A percentile compares a stretch with the other conserved stretches of the same genome.
phyloP scores from a whole-genome alignment of 2,888 invertebrate genomes.

The Phortica okadai region DNA sequence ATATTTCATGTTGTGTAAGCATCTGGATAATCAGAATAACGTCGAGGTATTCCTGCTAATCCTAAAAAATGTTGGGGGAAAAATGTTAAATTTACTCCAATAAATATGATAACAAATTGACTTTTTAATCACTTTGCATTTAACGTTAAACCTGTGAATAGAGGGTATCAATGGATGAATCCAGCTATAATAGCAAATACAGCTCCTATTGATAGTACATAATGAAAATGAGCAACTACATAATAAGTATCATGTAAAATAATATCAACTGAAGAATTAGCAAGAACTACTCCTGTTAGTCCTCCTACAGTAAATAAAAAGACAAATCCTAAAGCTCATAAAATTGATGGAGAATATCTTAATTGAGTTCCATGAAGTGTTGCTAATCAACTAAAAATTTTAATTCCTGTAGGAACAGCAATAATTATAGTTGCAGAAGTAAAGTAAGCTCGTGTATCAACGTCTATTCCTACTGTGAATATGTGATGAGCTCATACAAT shows the following conservation, averaged over 20 bases:
- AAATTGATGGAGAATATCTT: constrained; percentile 79
- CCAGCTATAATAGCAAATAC: constrained; percentile 88
- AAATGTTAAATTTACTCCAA: constrained; percentile 87
- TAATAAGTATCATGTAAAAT: constrained; percentile 89
- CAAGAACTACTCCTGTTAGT: constrained; percentile 81
- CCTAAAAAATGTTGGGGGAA: constrained; percentile 89
- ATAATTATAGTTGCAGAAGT: constrained; percentile 91
- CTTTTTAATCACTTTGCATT: constrained; percentile 81
- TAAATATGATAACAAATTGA: constrained; percentile 85
- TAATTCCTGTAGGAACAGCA: constrained; percentile 90
- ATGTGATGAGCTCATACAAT: constrained; percentile 91
- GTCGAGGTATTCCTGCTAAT: constrained; percentile 84
- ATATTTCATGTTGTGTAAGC: constrained; percentile 82
- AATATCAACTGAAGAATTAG: constrained; percentile 87
- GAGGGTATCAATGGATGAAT: constrained; percentile 84
- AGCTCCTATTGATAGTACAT: constrained; percentile 87
- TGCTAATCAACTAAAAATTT: constrained; percentile 88
- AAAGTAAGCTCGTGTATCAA: constrained; percentile 90
- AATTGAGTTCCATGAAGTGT: constrained; percentile 83
- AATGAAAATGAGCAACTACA: constrained; percentile 90
- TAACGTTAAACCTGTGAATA: constrained; percentile 81
- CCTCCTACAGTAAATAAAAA: constrained; percentile 88
- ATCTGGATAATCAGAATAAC: constrained; percentile 86
- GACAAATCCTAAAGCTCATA: constrained; percentile 86
- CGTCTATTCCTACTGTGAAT: constrained; percentile 90